Evolutionary conservation across 1,140 invertebrate species (phyloP), one percentile per base, ranked within the genome.

Genomic region (Colletes latitarsis): DNA sequence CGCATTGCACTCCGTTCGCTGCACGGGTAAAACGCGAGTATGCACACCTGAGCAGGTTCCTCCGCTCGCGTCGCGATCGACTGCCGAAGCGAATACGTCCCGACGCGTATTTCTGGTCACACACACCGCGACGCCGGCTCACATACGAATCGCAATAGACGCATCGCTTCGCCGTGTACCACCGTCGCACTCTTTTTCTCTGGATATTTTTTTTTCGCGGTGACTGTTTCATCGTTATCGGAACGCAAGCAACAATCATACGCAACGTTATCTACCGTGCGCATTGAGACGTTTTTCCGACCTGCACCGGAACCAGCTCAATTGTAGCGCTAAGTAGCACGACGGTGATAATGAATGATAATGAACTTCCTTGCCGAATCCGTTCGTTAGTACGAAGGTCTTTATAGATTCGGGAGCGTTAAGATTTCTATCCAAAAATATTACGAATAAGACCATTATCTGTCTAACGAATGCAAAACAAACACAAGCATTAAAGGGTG

Each of bases 81-180:
- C 83, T 88, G 84, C 77, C 57, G 62, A 75, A 78, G 46, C 77
- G 70, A 60, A 80, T 79, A 73, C 68, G 79, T 46, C 68, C 10
- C 76, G 58, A 12, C 77, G 62, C 46, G 70, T 88, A 88, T 78
- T 85, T 88, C 72, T 87, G 58, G 67, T 49, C 64, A 46, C 79
- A 49, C 71, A 69, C 82, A 77, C 64, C 6, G 49, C 41, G 55
- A 21, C 46, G 17, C 12, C 10, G 14, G 14, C n/a, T 53, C 55
- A 60, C 43, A 9, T 9, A 49, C 49, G 30, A n/a, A 77, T 30
- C 19, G 43, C 53, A 46, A 39, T 57, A 43, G 43, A 49, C 3
- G 9, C n/a, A 9, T 3, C 41, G 30, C 30, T 46, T 21, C 19
- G 30, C 19, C 64, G 60, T 72, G 53, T 72, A 30, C 41, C 1